Conservation (phyloP, 2,113 vertebrate genomes). For the Butorides virescens region DNA sequence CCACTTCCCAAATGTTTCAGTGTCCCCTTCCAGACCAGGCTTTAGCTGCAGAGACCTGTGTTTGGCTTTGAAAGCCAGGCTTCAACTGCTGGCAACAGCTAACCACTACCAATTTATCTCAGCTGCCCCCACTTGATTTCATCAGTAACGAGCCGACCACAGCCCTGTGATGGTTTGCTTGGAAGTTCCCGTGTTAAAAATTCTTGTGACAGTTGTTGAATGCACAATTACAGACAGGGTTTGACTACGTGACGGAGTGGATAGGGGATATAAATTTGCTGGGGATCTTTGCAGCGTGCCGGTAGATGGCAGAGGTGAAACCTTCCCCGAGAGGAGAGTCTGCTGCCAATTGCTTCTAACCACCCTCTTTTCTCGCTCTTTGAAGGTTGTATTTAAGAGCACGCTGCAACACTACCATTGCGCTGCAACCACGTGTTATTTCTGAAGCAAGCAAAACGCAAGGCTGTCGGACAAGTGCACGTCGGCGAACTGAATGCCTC, state of each 20-base stretch:
- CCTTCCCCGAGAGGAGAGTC: background rate
- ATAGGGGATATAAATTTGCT: fast-evolving
- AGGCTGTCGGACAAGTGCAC: too few relatives aligned
- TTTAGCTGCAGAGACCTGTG: fast-evolving
- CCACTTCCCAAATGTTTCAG: background rate
- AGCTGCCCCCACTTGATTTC: background rate
- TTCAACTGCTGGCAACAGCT: background rate
- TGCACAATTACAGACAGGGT: fast-evolving
- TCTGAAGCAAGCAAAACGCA: background rate
- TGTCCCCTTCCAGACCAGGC: background rate
- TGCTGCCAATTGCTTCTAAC: background rate
- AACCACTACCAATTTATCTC: fast-evolving
- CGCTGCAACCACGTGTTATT: fast-evolving
- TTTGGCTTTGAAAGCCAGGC: fast-evolving
- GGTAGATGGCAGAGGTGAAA: conserved; percentile 34
- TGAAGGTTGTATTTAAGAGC: background rate
- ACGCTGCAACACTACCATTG: fast-evolving
- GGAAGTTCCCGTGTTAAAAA: background rate
- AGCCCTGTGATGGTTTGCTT: background rate
- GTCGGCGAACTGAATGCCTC: fast-evolving
- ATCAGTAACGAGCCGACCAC: background rate
- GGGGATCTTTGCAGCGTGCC: background rate
- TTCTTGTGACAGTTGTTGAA: fast-evolving
- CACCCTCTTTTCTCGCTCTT: fast-evolving
- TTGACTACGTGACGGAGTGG: fast-evolving